A percentile compares a stretch with the other conserved stretches of the same genome.
phyloP scores from a whole-genome alignment of 2,797 vertebrate genomes.

The Molossus molossus region DNA sequence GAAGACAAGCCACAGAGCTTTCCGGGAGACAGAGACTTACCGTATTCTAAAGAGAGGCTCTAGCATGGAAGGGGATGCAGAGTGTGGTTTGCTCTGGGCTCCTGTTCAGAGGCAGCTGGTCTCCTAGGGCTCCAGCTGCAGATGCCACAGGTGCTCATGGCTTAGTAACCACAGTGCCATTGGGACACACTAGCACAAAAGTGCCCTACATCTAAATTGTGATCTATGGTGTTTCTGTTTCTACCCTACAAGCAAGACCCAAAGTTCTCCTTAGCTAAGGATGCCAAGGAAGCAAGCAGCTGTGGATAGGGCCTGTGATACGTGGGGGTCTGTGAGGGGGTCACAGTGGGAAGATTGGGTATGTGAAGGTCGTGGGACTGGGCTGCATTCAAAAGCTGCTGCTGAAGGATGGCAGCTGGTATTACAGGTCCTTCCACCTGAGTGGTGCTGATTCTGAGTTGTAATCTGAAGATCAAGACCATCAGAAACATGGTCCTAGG shows the following conservation, averaged over 20 bases:
- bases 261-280: neutral
- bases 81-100: conserved; percentile 32
- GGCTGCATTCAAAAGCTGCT: no score
- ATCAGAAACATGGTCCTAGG: fast-evolving
- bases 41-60: conserved; percentile 68
- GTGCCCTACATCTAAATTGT: neutral
- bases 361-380: neutral
- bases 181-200: conserved; percentile 49
- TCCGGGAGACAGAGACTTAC: conserved; percentile 55
- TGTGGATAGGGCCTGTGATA: fast-evolving
- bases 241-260: neutral
- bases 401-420: fast-evolving
- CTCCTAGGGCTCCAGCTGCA: neutral
- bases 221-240: conserved; percentile 9
- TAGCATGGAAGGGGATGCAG: neutral
- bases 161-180: neutral
- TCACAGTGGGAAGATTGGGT: neutral
- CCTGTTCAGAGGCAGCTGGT: neutral
- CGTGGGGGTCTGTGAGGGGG: fast-evolving
- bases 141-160: neutral
- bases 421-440: fast-evolving
- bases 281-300: neutral
- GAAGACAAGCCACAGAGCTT: neutral
- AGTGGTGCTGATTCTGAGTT: fast-evolving
- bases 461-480: neutral